Evolutionary conservation across 2,797 vertebrate species (phyloP), one percentile per base, ranked within the genome.

Genomic region (Vireo griseus): DNA sequence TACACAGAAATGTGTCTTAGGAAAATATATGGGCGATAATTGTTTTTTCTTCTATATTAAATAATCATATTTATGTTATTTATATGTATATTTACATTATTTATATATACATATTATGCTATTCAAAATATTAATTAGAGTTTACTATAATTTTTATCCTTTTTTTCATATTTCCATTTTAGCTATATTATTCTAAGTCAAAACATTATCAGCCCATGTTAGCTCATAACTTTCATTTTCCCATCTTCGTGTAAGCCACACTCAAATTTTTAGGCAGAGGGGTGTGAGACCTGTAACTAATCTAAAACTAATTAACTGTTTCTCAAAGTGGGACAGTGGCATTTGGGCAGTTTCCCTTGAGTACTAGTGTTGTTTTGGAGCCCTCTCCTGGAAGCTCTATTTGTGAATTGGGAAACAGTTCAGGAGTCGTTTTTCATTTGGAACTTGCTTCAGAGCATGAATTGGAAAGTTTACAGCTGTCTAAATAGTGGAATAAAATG

Each of bases 341-440:
- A 10, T 61, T 65, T 3, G 2, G 59, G 55, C 39, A 71, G 52
- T 47, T 71, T 94, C 62, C 48, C 39, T 79, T 45, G 74, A 89
- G 59, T 59, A 80, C 74, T 73, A 35, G 17, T 85, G 83, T 42
- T 92, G 52, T 45, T 95, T 89, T 96, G 95, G 95, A 97, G 94
- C 92, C 92, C 93, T 93, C 92, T 96, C 80, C 96, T 96, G 94
- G 93, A 95, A 97, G 82, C 5, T 82, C 33, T 33, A 74, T 26
- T 91, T 76, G 17, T 85, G 74, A 83, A 55, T 58, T 67, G 29
- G 80, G 71, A 94, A 92, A 28, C 6, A 85, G 48, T 52, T 80
- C 0, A 35, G 20, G 33, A 84, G 12, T 48, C 45, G 5, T 16
- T 61, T 26, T 69, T 88, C 44, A 17, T 51, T 66, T 85, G 44